A percentile compares a stretch with the other conserved stretches of the same genome.
Conservation (phyloP, 2,888 invertebrate species). For the Pachycephus smyrnensis region DNA sequence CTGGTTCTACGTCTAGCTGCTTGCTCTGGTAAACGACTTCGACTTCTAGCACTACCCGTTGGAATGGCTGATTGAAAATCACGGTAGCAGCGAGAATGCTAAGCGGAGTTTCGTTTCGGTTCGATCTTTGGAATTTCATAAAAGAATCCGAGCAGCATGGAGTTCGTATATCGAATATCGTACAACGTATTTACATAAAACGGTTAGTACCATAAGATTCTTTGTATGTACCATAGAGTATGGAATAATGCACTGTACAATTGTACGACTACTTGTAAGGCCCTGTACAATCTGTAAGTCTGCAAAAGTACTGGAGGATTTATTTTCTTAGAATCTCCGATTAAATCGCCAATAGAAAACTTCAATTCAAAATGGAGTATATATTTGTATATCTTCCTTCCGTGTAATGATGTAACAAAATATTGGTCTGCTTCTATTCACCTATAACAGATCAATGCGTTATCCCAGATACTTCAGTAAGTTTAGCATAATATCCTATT, state of each 20-base stretch:
- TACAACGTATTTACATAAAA: background rate
- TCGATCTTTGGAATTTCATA: background rate
- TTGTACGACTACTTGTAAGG: background rate
- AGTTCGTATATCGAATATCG: background rate
- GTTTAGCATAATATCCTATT: too few relatives aligned
- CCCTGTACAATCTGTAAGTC: background rate
- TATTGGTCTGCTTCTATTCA: background rate
- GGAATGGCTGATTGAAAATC: constrained; percentile 15
- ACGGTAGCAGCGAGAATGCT: background rate
- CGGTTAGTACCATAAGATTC: background rate
- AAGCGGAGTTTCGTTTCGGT: background rate
- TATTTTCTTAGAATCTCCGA: background rate
- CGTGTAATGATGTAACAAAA: background rate
- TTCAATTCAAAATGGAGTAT: background rate
- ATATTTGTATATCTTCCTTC: background rate
- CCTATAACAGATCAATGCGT: background rate
- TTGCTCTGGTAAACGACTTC: background rate
- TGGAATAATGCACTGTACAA: background rate
- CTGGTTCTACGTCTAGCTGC: background rate
- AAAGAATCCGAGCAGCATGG: background rate
- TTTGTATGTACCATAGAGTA: background rate
- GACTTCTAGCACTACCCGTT: background rate
- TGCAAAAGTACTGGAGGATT: background rate
- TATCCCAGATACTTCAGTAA: background rate
- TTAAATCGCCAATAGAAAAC: background rate